These are phyloP conservation scores for Scomber japonicus DNA, from an alignment of 2,113 vertebrate genomes.

Conservation along the genomic window DNA sequence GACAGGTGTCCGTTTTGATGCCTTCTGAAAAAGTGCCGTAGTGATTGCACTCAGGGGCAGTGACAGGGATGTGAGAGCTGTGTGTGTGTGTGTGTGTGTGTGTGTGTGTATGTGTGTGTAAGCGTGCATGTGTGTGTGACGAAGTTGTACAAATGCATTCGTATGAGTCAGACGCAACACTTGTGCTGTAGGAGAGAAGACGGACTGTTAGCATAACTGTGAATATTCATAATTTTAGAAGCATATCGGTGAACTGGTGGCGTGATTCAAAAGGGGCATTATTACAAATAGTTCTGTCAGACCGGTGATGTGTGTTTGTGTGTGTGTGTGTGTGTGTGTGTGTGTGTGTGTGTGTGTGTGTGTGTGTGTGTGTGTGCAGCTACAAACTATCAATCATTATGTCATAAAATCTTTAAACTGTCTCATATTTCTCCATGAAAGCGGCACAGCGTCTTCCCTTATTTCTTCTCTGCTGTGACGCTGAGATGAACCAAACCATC, in stretches of 20 bases:
- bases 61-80: conserved; percentile 53
- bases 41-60: conserved; percentile 41
- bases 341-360: conserved; percentile 10
- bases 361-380: neutral
- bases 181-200: conserved; percentile 61
- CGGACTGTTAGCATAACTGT: conserved; percentile 78
- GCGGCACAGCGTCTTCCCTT: neutral
- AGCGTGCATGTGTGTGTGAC: conserved; percentile 47
- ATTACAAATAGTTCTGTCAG: conserved; percentile 55
- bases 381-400: neutral
- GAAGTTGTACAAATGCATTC: conserved; percentile 60
- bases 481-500: neutral
- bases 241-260: conserved; percentile 50
- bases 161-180: conserved; percentile 75
- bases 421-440: neutral
- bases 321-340: neutral
- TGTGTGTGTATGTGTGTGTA: conserved; percentile 43
- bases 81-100: conserved; percentile 23
- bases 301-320: conserved; percentile 31
- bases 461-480: neutral
- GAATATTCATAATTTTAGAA: conserved; percentile 76
- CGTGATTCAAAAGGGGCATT: conserved; percentile 60
- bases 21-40: conserved; percentile 52
- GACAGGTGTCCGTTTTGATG: conserved; percentile 74
- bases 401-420: conserved; percentile 20